A percentile compares a stretch with the other conserved stretches of the same genome.
phyloP scores from a whole-genome alignment of 2,797 vertebrate species.

The Poeciliopsis turneri region DNA sequence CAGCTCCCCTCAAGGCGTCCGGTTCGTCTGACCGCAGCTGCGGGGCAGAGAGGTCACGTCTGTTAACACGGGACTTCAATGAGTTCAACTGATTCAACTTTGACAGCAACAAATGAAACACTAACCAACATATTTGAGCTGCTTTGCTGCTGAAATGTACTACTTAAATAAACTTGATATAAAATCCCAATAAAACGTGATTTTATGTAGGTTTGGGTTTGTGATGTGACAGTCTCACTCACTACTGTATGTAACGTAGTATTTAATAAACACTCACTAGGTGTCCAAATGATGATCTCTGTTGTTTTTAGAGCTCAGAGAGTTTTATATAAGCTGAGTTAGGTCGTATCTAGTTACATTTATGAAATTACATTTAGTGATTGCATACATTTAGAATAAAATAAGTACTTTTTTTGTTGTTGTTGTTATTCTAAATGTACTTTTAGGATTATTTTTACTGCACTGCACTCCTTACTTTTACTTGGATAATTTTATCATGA shows the following conservation, averaged over 20 bases:
- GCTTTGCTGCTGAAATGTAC: too few relatives aligned
- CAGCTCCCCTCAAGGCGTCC: conserved; percentile 75
- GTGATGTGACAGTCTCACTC: neutral
- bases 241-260: neutral
- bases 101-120: too few relatives aligned
- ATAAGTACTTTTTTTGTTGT: too few relatives aligned
- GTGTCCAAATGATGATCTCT: neutral
- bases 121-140: too few relatives aligned
- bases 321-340: neutral
- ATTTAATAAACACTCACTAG: neutral
- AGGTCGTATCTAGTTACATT: too few relatives aligned
- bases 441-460: too few relatives aligned
- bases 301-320: neutral
- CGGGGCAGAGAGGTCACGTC: neutral
- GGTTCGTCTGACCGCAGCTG: conserved; percentile 85
- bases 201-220: neutral
- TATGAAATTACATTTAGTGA: too few relatives aligned
- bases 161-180: neutral
- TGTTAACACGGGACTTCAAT: neutral
- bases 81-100: neutral
- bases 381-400: too few relatives aligned
- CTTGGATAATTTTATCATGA: too few relatives aligned
- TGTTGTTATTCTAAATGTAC: too few relatives aligned
- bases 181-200: neutral
- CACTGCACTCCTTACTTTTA: too few relatives aligned